Percentiles rank a stretch among this genome's conserved stretches.
Evolutionary conservation across 1,140 invertebrate species (phyloP).

Genomic region (Lepidurus packardi): DNA sequence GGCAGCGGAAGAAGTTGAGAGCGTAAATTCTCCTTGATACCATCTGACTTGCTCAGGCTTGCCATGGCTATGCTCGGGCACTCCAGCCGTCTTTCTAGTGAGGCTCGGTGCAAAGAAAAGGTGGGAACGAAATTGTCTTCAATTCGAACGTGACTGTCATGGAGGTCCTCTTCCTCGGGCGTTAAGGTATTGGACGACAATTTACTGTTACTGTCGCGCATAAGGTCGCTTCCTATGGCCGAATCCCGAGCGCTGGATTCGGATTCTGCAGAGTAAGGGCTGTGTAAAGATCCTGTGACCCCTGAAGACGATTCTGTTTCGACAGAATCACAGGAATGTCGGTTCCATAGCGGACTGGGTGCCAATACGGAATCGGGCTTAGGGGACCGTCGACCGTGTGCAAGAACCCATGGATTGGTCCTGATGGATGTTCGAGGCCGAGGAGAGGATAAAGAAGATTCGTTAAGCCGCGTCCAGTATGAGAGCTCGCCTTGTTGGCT

Average conservation of each 20-base stretch:
- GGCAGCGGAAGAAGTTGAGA: not conserved
- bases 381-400: not conserved
- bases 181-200: not conserved
- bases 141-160: not conserved
- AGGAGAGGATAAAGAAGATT: constrained; percentile 25
- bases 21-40: not conserved
- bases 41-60: not conserved
- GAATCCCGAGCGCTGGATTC: constrained; percentile 2
- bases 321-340: not conserved
- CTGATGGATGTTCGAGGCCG: constrained; percentile 34
- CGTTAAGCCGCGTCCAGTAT: constrained; percentile 4
- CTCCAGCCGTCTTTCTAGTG: not conserved
- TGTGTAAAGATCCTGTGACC: not conserved
- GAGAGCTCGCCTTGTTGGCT: not conserved
- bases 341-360: constrained; percentile 13
- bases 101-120: not conserved
- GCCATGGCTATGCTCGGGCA: not conserved
- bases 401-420: constrained; percentile 34
- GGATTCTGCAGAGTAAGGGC: not conserved
- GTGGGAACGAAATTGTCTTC: not conserved
- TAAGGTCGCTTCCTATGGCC: not conserved
- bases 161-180: not conserved
- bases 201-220: not conserved
- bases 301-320: constrained; percentile 3
- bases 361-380: not conserved